Evolutionary conservation across 2,888 invertebrate species (phyloP), one percentile per base, ranked within the genome.

Genomic region (Drosophila maculinotata): DNA sequence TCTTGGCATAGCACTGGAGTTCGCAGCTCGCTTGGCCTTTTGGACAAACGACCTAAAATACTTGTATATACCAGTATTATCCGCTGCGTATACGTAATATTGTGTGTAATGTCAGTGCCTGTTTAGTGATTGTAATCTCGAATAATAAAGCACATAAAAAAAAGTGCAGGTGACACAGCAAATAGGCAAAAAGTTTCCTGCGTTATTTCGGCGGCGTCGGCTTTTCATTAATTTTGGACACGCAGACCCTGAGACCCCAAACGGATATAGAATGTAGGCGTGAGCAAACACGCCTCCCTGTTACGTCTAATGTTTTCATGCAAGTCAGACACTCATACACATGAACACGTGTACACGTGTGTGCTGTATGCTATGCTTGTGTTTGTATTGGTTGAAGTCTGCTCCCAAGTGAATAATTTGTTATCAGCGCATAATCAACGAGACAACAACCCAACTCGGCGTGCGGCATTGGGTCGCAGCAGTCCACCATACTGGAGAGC

Each of bases 351-450:
- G 44, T 62, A 63, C 56, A 53, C 48, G 41, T 69, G 39, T 52
- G 33, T 48, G 30, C 31, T 63, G 58, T 44, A 38, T 60, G 30
- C 44, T 63, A 48, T 59, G 44, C 44, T 44, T 53, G 57, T 54
- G 49, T 49, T 20, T 65, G 63, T 63, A 60, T 79, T 64, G 84
- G 80, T 58, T 77, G 88, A 75, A 69, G 75, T 77, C 71, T 64
- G 72, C 58, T 81, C 89, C 82, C 89, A 71, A 70, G 85, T 85
- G 88, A 85, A 89, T 88, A 89, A 89, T 89, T 88, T 89, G 85
- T 83, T 88, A 88, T 85, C 79, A 85, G 83, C 83, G 79, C 87
- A 89, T 89, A 89, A 89, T 88, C 83, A 88, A 79, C 84, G 84
- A 88, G 81, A 79, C 85, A 80, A 74, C 64, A 59, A 52, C 67